phyloP scores from a whole-genome alignment of 2,113 vertebrate species.

The Turnix velox region DNA sequence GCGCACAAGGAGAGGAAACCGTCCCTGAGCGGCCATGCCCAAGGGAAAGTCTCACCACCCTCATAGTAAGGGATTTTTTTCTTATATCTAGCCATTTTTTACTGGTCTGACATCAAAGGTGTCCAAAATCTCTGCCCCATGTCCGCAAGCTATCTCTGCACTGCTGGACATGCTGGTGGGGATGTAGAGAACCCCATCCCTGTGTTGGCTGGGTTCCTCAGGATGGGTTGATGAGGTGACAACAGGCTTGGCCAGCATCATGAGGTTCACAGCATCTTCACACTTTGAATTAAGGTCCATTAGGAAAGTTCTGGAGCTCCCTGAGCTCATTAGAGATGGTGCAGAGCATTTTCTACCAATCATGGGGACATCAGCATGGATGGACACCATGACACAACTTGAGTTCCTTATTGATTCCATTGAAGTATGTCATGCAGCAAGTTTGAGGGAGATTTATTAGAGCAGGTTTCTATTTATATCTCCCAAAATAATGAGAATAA shows the following conservation, averaged over 20 bases:
- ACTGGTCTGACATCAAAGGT: too few species aligned
- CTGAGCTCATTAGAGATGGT: background rate
- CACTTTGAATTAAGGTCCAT: background rate
- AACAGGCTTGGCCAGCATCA: background rate
- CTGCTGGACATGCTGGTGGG: background rate
- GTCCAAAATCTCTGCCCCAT: too few species aligned
- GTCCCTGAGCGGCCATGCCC: too few species aligned
- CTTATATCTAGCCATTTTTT: too few species aligned
- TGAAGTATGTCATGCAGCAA: background rate
- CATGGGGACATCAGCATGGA: background rate
- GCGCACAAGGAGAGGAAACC: too few species aligned
- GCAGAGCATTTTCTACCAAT: background rate
- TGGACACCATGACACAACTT: background rate
- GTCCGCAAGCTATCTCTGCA: background rate
- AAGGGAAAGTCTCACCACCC: too few species aligned
- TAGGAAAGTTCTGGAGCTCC: background rate
- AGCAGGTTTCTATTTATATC: background rate
- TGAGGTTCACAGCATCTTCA: background rate
- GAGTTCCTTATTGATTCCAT: background rate
- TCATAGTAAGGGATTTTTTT: too few species aligned
- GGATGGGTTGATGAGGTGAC: background rate
- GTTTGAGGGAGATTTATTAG: background rate
- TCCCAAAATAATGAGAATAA: background rate
- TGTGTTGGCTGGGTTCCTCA: background rate
- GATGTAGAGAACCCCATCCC: fast-evolving